phyloP scores from a whole-genome alignment of 2,888 invertebrate genomes.

The Melitaea athalia region DNA sequence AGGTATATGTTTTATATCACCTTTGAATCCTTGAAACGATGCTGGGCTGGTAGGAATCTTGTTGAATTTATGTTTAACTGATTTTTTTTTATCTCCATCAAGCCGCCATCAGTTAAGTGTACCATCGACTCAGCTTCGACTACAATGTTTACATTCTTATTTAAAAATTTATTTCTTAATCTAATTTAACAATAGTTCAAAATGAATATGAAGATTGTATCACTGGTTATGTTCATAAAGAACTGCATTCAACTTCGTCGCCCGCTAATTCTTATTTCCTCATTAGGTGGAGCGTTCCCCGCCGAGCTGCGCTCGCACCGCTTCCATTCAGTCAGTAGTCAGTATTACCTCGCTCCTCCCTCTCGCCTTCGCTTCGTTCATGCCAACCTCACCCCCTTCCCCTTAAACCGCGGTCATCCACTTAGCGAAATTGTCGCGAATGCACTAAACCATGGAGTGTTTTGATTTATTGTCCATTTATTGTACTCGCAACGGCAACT shows the following conservation, averaged over 20 bases:
- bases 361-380: constrained; percentile 32
- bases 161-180: neutral
- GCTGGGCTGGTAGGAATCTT: too few species aligned
- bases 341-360: constrained; percentile 40
- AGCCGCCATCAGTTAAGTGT: too few species aligned
- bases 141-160: too few species aligned
- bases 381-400: constrained; percentile 48
- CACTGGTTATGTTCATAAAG: constrained; percentile 58
- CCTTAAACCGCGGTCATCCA: constrained; percentile 52
- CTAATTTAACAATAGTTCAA: neutral
- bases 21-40: too few species aligned
- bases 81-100: too few species aligned
- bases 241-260: constrained; percentile 70
- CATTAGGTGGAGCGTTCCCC: constrained; percentile 69
- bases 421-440: constrained; percentile 66
- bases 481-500: constrained; percentile 61
- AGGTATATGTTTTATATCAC: too few species aligned
- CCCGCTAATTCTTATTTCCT: constrained; percentile 81
- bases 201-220: constrained; percentile 33
- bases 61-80: too few species aligned
- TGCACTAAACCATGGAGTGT: constrained; percentile 70
- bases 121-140: too few species aligned
- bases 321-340: constrained; percentile 62
- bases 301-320: constrained; percentile 52
- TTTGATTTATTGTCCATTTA: constrained; percentile 79